Percentiles rank a stretch among this genome's conserved stretches.
Evolutionary conservation across 2,888 invertebrate genomes (phyloP).

Genomic region (Catocala nupta): DNA sequence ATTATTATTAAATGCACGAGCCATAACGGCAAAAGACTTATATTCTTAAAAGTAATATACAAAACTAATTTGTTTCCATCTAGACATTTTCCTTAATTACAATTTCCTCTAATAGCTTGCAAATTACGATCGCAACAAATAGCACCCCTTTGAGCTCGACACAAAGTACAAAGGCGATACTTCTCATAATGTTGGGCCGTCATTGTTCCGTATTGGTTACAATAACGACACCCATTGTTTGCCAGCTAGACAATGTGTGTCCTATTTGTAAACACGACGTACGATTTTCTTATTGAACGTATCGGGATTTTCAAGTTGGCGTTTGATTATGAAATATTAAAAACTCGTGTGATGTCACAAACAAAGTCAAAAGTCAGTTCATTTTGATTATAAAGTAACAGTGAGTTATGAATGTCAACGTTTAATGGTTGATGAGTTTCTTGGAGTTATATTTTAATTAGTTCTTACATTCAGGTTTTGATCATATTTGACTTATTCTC

Average conservation of each 20-base stretch:
- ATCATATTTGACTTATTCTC: too few relatives aligned
- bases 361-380: too few relatives aligned
- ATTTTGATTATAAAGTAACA: too few relatives aligned
- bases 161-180: slow-evolving; percentile 26
- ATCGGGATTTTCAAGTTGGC: background rate
- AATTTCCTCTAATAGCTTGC: slow-evolving; percentile 5
- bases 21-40: too few relatives aligned
- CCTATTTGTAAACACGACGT: slow-evolving; percentile 25
- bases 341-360: too few relatives aligned
- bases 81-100: slow-evolving; percentile 2
- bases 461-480: too few relatives aligned
- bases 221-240: slow-evolving; percentile 38
- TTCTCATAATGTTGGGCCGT: slow-evolving; percentile 14
- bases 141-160: slow-evolving; percentile 16
- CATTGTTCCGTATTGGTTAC: slow-evolving; percentile 45
- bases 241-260: slow-evolving; percentile 27
- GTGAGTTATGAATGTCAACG: too few relatives aligned
- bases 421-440: too few relatives aligned
- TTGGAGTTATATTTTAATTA: too few relatives aligned
- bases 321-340: background rate
- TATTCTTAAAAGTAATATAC: too few relatives aligned
- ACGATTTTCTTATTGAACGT: slow-evolving; percentile 27
- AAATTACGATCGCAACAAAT: slow-evolving; percentile 20
- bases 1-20: too few relatives aligned
- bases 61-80: too few relatives aligned